These are phyloP conservation scores for Bolinopsis microptera DNA, from an alignment of 37 sponge, comb jelly and placozoan species.

Conservation along the genomic window DNA sequence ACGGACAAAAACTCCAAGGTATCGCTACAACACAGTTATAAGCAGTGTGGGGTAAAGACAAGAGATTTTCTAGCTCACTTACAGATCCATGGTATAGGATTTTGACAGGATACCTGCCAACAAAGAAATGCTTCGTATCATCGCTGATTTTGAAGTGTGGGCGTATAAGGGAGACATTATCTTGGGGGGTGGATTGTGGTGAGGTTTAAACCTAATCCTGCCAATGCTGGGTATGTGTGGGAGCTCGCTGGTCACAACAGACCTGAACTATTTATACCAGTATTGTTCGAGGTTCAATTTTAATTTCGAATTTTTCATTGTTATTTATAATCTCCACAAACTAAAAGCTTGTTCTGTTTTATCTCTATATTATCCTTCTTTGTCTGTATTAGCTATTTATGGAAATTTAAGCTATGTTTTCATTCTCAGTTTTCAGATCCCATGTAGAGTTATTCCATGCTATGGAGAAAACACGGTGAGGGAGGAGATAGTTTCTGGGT, in stretches of 20 bases:
- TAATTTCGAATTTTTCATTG: background rate
- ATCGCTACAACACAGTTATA: background rate
- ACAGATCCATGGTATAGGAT: background rate
- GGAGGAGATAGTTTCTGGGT: constrained; percentile 26
- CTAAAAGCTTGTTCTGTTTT: too few species aligned
- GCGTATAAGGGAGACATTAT: background rate
- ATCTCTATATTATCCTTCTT: too few species aligned
- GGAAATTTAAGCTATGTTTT: too few species aligned
- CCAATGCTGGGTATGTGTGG: background rate
- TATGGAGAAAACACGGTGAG: background rate
- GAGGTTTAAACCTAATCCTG: background rate
- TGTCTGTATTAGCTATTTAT: too few species aligned
- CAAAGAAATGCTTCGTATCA: background rate
- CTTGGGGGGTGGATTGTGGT: background rate
- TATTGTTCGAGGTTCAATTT: background rate
- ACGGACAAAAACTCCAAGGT: background rate
- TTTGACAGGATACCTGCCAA: background rate
- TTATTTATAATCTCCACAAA: too few species aligned
- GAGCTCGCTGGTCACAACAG: background rate
- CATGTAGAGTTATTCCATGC: background rate
- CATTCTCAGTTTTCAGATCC: too few species aligned
- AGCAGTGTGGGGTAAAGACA: background rate
- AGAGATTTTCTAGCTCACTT: background rate
- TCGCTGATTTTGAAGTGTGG: background rate
- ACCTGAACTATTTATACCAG: constrained; percentile 18